Conservation (phyloP, 2,113 vertebrate genomes). For the Syrmaticus mikado region DNA sequence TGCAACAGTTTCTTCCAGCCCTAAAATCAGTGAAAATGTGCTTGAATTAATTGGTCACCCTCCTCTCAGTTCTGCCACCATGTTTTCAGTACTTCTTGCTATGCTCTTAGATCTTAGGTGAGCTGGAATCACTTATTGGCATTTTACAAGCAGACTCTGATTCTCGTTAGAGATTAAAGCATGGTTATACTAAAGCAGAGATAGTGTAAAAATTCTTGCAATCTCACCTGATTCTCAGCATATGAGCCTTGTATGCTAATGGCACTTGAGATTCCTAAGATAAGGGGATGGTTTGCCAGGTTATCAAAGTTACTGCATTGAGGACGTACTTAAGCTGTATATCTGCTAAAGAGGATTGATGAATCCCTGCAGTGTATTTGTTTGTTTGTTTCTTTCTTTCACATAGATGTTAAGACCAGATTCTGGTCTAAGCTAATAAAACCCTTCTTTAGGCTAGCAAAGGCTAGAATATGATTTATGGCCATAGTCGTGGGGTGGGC, state of each 20-base stretch:
- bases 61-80: background rate
- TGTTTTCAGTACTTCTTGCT: background rate
- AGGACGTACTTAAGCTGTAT: background rate
- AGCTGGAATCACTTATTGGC: background rate
- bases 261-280: background rate
- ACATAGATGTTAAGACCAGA: background rate
- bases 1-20: background rate
- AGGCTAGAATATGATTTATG: background rate
- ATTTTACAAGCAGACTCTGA: background rate
- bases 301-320: background rate
- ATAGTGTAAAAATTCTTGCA: background rate
- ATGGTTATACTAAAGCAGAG: background rate
- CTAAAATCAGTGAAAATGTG: background rate
- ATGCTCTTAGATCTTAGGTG: background rate
- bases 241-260: background rate
- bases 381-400: background rate
- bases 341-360: background rate
- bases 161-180: background rate
- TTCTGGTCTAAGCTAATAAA: background rate
- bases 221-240: background rate
- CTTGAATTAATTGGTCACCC: background rate
- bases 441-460: background rate
- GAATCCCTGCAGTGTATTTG: background rate
- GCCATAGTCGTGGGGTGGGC: background rate
- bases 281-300: background rate